Conservation (phyloP, 2,113 vertebrate genomes). For the Lycocorax pyrrhopterus region DNA sequence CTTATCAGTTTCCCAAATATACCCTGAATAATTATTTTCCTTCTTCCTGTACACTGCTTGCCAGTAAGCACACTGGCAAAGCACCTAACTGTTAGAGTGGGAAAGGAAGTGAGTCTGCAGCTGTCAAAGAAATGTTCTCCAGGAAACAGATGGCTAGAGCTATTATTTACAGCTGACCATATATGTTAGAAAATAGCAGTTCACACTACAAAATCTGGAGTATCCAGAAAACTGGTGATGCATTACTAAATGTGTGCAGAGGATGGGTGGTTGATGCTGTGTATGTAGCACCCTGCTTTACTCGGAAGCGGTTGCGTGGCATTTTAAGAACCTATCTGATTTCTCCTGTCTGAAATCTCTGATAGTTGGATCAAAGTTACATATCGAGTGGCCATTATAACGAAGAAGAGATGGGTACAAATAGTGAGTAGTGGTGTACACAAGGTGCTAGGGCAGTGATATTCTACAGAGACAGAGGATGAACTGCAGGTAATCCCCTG, state of each 20-base stretch:
- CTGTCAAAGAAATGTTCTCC: not conserved
- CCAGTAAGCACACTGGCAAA: not conserved
- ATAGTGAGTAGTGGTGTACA: not conserved
- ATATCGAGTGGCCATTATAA: not conserved
- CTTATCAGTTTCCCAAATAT: slow-evolving; percentile 35
- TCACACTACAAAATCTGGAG: not conserved
- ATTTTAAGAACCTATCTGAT: not conserved
- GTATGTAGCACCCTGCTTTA: rapidly evolving
- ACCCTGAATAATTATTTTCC: not conserved
- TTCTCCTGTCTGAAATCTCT: not conserved
- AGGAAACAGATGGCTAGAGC: slow-evolving; percentile 35
- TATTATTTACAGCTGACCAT: not conserved
- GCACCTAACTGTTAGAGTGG: not conserved
- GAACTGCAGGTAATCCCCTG: not conserved
- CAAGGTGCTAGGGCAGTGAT: not conserved
- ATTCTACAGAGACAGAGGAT: not conserved
- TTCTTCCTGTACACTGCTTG: not conserved
- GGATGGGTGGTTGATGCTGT: too few relatives aligned
- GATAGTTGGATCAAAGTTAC: not conserved
- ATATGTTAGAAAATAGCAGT: not conserved
- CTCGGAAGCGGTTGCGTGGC: not conserved
- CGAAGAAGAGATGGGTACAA: not conserved
- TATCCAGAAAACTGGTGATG: not conserved
- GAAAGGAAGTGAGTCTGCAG: slow-evolving; percentile 43
- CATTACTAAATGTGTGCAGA: not conserved